Percentiles rank a stretch among this genome's conserved stretches.
phyloP scores from a whole-genome alignment of 2,113 vertebrate species.

The Bos javanicus region DNA sequence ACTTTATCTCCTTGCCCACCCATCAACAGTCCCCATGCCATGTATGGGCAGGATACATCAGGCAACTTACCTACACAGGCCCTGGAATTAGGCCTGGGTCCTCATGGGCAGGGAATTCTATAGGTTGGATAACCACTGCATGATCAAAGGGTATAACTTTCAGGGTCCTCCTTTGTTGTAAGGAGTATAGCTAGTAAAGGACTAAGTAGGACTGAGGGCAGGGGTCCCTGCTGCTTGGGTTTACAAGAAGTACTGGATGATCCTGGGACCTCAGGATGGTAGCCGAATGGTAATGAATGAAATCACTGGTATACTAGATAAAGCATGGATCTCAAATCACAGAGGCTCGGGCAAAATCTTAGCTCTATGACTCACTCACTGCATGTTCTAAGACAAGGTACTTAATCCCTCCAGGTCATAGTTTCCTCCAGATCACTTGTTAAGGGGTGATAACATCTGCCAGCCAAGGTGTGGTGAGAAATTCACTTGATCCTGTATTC shows the following conservation, averaged over 20 bases:
- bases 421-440: background rate
- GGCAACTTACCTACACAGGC: background rate
- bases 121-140: background rate
- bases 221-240: background rate
- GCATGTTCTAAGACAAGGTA: background rate
- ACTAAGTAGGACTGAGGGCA: background rate
- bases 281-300: background rate
- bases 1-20: background rate
- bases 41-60: background rate
- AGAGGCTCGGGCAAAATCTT: background rate
- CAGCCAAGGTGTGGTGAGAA: background rate
- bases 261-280: background rate
- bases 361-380: background rate
- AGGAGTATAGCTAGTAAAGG: background rate
- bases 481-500: background rate
- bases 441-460: background rate
- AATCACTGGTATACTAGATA: background rate
- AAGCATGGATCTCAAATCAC: background rate
- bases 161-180: background rate
- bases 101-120: background rate
- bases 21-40: background rate
- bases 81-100: background rate
- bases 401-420: background rate
- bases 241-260: background rate
- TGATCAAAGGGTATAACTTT: background rate